These are phyloP conservation scores for Leptonema lineaticorne DNA, from an alignment of 1,140 invertebrate genomes.

Conservation along the genomic window DNA sequence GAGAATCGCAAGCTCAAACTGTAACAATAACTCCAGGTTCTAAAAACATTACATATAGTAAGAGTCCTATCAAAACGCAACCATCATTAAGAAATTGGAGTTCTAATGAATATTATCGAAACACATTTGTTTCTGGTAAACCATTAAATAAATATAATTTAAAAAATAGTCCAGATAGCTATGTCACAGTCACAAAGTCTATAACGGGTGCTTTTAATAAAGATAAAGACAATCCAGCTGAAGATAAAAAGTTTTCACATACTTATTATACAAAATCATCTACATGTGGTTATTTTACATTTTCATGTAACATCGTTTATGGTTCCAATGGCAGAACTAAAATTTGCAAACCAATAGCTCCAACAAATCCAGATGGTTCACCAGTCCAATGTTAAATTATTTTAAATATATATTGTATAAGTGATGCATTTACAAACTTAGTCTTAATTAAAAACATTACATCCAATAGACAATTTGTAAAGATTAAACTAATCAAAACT, in stretches of 20 bases:
- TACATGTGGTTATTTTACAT: slow-evolving; percentile 82
- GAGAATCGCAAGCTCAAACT: slow-evolving; percentile 65
- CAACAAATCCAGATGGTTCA: slow-evolving; percentile 53
- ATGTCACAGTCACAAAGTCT: slow-evolving; percentile 74
- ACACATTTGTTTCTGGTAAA: slow-evolving; percentile 46
- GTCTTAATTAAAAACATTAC: too few species aligned
- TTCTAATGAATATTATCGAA: slow-evolving; percentile 48
- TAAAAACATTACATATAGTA: slow-evolving; percentile 56
- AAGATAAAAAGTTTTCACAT: slow-evolving; percentile 67
- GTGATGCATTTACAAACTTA: too few species aligned
- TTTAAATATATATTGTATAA: too few species aligned
- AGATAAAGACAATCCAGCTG: slow-evolving; percentile 58
- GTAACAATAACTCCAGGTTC: slow-evolving; percentile 59
- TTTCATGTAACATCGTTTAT: slow-evolving; percentile 76
- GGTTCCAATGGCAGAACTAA: slow-evolving; percentile 74
- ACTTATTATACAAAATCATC: slow-evolving; percentile 83
- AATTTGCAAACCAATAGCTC: slow-evolving; percentile 73
- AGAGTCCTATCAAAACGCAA: slow-evolving; percentile 44
- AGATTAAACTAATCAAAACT: too few species aligned
- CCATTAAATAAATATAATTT: slow-evolving; percentile 43
- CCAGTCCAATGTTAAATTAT: slow-evolving; percentile 48
- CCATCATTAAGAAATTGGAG: slow-evolving; percentile 50
- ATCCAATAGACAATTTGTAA: too few species aligned
- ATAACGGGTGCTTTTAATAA: slow-evolving; percentile 66
- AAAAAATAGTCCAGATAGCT: slow-evolving; percentile 52